A percentile compares a stretch with the other conserved stretches of the same genome.
Conservation (phyloP, 2,888 invertebrate genomes). For the Marasmarcha lunaedactyla region DNA sequence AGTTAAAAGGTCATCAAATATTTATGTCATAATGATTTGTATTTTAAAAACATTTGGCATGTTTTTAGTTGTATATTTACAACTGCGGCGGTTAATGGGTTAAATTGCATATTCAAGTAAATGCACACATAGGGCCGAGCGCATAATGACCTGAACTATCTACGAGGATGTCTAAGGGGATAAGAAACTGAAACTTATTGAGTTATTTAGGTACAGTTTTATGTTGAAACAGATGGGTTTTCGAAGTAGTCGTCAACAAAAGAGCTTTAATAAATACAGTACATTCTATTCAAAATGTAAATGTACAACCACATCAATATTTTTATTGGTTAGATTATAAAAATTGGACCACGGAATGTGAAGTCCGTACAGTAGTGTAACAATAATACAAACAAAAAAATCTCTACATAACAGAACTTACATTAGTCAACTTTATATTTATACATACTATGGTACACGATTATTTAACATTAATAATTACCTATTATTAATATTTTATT, state of each 20-base stretch:
- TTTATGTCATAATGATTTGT: no score
- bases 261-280: slow-evolving; percentile 65
- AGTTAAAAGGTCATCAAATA: no score
- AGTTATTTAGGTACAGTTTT: slow-evolving; percentile 1
- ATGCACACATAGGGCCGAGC: no score
- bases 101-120: no score
- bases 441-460: slow-evolving; percentile 67
- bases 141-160: no score
- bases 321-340: slow-evolving; percentile 71
- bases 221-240: slow-evolving; percentile 35
- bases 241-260: slow-evolving; percentile 42
- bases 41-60: no score
- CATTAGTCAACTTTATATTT: slow-evolving; percentile 69
- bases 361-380: slow-evolving; percentile 63
- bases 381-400: slow-evolving; percentile 69
- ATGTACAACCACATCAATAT: slow-evolving; percentile 71
- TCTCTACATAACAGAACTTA: slow-evolving; percentile 71
- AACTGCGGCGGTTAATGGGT: no score
- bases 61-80: no score
- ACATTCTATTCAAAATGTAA: slow-evolving; percentile 68
- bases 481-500: slow-evolving; percentile 44
- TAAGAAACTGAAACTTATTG: not conserved
- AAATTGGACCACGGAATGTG: slow-evolving; percentile 64
- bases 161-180: no score
- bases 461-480: slow-evolving; percentile 64